Evolutionary conservation across 2,113 vertebrate species (phyloP).

Genomic region (Micromys minutus): DNA sequence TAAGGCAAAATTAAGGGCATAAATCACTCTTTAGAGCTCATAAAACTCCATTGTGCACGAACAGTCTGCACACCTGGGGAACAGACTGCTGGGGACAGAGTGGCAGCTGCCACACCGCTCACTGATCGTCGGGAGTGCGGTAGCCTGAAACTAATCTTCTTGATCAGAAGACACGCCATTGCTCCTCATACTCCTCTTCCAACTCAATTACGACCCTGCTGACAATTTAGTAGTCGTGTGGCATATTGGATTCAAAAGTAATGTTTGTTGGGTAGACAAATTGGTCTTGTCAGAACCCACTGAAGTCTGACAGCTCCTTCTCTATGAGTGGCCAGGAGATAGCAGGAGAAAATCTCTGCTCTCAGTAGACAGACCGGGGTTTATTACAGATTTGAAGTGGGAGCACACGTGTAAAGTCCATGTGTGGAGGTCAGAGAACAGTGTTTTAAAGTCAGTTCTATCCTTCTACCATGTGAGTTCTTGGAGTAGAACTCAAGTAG

Average conservation of each 20-base stretch:
- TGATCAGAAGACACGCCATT: conserved; percentile 45
- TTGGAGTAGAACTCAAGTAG: neutral
- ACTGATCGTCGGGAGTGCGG: conserved; percentile 36
- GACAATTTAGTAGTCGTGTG: neutral
- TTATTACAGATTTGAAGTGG: neutral
- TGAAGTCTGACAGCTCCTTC: conserved; percentile 70
- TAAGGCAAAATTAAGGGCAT: conserved; percentile 85
- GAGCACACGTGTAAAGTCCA: no score
- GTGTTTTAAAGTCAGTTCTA: neutral
- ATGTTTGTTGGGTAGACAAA: conserved; percentile 68
- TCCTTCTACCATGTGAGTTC: neutral
- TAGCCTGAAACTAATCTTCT: conserved; percentile 33
- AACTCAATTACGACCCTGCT: neutral
- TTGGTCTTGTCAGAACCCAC: conserved; percentile 73
- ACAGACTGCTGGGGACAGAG: conserved; percentile 60
- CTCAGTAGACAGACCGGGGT: no score
- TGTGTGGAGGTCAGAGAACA: neutral
- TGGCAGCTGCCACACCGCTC: conserved; percentile 39
- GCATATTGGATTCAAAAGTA: conserved; percentile 53
- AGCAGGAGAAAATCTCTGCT: neutral
- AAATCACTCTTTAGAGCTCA: conserved; percentile 85
- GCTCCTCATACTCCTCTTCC: neutral
- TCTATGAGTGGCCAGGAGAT: neutral
- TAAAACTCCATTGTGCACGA: conserved; percentile 71
- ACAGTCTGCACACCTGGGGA: conserved; percentile 29